phyloP scores from a whole-genome alignment of 2,797 vertebrate species.

The Chiloscyllium punctatum region DNA sequence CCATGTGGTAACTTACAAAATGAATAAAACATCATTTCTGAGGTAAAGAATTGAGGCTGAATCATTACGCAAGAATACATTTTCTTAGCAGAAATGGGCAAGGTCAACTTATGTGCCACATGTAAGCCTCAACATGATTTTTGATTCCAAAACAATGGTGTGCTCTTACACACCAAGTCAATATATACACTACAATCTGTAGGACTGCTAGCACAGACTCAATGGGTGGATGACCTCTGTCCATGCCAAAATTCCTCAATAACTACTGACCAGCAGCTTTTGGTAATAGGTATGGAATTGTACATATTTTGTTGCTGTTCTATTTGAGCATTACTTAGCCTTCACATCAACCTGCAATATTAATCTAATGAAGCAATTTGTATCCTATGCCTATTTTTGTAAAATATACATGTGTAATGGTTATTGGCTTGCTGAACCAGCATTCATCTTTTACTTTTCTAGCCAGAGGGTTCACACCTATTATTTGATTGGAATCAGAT shows the following conservation, averaged over 20 bases:
- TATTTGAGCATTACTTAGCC: neutral
- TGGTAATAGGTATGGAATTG: neutral
- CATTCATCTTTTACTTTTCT: neutral
- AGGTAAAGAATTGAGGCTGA: neutral
- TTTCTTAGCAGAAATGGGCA: neutral
- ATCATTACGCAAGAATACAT: neutral
- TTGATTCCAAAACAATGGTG: neutral
- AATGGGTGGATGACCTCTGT: neutral
- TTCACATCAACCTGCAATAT: neutral
- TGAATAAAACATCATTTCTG: neutral
- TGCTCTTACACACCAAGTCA: neutral
- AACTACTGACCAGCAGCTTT: neutral
- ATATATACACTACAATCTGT: neutral
- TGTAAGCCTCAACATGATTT: neutral
- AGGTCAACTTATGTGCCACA: neutral
- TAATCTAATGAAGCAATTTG: neutral
- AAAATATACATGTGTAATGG: neutral
- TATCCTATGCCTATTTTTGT: neutral
- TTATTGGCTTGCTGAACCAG: neutral
- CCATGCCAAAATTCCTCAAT: neutral
- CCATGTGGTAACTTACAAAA: neutral
- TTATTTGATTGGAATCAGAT: neutral
- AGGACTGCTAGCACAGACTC: neutral
- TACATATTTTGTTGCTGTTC: neutral
- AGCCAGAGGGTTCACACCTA: neutral